Conservation (phyloP, 2,797 vertebrate genomes). For the Benthosema pterotum region DNA sequence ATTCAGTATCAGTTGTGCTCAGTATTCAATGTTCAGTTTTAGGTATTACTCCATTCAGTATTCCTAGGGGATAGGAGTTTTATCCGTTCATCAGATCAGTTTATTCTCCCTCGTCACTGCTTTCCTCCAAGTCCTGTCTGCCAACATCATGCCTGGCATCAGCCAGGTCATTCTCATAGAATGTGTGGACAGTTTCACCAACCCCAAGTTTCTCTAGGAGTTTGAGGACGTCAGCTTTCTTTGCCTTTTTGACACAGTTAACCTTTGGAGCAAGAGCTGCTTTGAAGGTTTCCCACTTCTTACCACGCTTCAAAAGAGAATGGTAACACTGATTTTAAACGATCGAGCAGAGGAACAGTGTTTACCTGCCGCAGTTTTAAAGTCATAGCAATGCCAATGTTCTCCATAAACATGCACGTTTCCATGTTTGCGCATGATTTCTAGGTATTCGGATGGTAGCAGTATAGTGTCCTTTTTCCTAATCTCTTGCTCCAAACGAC, state of each 20-base stretch:
- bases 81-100: no score
- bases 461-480: constrained; percentile 16
- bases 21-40: no score
- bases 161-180: not conserved
- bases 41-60: no score
- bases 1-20: no score
- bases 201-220: constrained; percentile 6
- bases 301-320: no score
- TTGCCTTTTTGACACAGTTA: constrained; percentile 24
- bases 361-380: constrained; percentile 10
- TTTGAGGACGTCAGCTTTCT: constrained; percentile 26
- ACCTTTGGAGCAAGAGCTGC: not conserved
- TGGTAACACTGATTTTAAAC: constrained; percentile 19
- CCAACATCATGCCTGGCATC: no score
- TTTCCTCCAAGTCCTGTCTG: no score
- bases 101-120: not conserved
- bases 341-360: not conserved
- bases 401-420: constrained; percentile 3
- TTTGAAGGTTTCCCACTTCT: no score
- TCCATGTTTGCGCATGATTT: constrained; percentile 12
- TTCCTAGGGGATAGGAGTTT: no score
- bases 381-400: constrained; percentile 17
- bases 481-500: no score
- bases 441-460: constrained; percentile 7
- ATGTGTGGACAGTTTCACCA: not conserved